A percentile compares a stretch with the other conserved stretches of the same genome.
Evolutionary conservation across 2,113 vertebrate genomes (phyloP).

Genomic region (Poicephalus gulielmi): DNA sequence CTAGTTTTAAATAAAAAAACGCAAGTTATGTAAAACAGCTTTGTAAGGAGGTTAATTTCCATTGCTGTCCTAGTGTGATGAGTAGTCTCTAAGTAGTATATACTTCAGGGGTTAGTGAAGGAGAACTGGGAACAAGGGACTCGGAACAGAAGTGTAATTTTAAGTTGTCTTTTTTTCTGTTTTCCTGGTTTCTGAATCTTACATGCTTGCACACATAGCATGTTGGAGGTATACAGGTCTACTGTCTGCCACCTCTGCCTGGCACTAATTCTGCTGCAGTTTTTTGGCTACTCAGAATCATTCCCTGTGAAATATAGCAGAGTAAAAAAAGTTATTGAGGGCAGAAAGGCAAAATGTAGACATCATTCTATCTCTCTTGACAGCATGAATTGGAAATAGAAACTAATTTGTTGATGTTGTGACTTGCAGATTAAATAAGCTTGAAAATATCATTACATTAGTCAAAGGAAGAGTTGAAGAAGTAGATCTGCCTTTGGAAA

Average conservation of each 20-base stretch:
- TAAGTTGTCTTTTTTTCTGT: not conserved
- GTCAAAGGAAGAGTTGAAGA: conserved; percentile 96
- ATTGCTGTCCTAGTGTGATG: not conserved
- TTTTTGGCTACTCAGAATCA: not conserved
- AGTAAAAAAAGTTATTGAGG: not conserved
- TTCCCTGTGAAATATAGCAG: not conserved
- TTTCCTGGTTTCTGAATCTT: not conserved
- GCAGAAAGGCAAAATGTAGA: rapidly evolving
- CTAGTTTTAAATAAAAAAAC: not conserved
- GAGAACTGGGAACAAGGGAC: not conserved
- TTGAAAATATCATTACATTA: conserved; percentile 85
- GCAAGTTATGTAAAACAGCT: not conserved
- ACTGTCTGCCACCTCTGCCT: not conserved
- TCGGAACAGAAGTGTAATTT: not conserved
- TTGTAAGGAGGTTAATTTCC: not conserved
- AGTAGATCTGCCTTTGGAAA: conserved; percentile 87
- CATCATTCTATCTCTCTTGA: not conserved
- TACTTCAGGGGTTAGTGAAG: not conserved
- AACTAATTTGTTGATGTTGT: not conserved
- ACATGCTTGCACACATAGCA: not conserved
- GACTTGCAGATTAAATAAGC: conserved; percentile 86
- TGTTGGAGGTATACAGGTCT: not conserved
- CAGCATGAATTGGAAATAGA: not conserved
- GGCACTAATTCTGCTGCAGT: not conserved
- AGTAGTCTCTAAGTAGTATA: not conserved